Percentiles rank a stretch among this genome's conserved stretches.
Conservation (phyloP, 2,888 invertebrate genomes). For the Acleris emargana region DNA sequence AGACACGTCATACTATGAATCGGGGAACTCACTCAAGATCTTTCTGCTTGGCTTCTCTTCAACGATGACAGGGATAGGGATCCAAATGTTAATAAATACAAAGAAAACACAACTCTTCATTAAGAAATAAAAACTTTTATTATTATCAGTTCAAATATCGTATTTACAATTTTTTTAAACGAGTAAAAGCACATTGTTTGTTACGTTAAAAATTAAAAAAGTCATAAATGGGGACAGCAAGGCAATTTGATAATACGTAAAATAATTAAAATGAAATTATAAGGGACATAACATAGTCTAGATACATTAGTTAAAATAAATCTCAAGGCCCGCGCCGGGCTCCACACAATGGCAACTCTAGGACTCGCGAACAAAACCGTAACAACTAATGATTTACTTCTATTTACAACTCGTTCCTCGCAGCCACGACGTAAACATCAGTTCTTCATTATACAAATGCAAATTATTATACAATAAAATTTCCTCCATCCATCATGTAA, state of each 20-base stretch:
- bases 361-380: slow-evolving; percentile 57
- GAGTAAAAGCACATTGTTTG: slow-evolving; percentile 82
- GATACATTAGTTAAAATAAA: slow-evolving; percentile 54
- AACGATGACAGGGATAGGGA: background rate
- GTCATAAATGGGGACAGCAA: slow-evolving; percentile 15
- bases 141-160: slow-evolving; percentile 85
- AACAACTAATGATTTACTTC: slow-evolving; percentile 52
- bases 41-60: background rate
- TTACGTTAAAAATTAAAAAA: slow-evolving; percentile 61
- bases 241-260: slow-evolving; percentile 18
- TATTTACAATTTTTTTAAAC: slow-evolving; percentile 83
- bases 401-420: slow-evolving; percentile 55
- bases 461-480: slow-evolving; percentile 62
- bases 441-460: slow-evolving; percentile 60
- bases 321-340: slow-evolving; percentile 50
- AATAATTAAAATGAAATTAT: slow-evolving; percentile 57
- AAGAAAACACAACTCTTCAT: slow-evolving; percentile 61
- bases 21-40: too few relatives aligned
- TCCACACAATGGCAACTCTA: slow-evolving; percentile 63
- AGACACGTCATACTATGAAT: too few relatives aligned
- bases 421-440: slow-evolving; percentile 51
- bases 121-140: slow-evolving; percentile 83
- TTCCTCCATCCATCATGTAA: slow-evolving; percentile 59
- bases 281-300: slow-evolving; percentile 58
- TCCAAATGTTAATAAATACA: slow-evolving; percentile 5